Percentiles rank a stretch among this genome's conserved stretches.
Conservation (phyloP, 2,797 vertebrate genomes). For the Anomalospiza imberbis region DNA sequence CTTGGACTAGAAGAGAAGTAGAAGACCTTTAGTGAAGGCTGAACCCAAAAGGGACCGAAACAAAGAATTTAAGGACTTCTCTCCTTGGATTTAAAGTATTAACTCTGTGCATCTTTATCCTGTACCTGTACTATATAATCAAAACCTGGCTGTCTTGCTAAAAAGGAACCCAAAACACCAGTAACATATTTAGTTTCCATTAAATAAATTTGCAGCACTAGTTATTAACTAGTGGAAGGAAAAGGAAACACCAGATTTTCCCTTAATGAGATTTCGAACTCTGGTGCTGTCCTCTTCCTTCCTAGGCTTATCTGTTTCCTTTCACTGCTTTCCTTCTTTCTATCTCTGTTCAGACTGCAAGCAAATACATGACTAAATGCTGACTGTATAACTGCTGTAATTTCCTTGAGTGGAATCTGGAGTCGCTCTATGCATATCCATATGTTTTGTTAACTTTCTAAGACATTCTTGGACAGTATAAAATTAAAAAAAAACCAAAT, state of each 20-base stretch:
- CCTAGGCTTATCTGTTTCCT: not conserved
- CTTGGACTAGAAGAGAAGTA: not conserved
- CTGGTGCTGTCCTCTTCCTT: not conserved
- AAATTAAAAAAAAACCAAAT: not conserved
- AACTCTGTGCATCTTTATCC: not conserved
- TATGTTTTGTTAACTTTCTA: conserved; percentile 14
- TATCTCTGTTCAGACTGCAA: not conserved
- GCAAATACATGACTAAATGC: not conserved
- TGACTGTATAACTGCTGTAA: not conserved
- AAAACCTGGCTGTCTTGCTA: not conserved
- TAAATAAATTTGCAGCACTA: not conserved
- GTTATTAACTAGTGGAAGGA: not conserved
- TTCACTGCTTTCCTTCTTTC: not conserved
- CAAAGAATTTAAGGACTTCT: not conserved
- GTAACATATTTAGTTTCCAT: not conserved
- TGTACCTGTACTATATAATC: not conserved
- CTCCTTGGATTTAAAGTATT: not conserved
- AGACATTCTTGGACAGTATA: conserved; percentile 3
- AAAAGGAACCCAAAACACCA: not conserved
- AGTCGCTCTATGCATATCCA: not conserved
- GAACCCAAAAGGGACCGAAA: not conserved
- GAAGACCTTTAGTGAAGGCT: not conserved
- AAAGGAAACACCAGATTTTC: not conserved
- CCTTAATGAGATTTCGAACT: not conserved
- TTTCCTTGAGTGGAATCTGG: not conserved